Evolutionary conservation across 2,797 vertebrate genomes (phyloP), one percentile per base, ranked within the genome.

Genomic region (Telmatherina bonti): DNA sequence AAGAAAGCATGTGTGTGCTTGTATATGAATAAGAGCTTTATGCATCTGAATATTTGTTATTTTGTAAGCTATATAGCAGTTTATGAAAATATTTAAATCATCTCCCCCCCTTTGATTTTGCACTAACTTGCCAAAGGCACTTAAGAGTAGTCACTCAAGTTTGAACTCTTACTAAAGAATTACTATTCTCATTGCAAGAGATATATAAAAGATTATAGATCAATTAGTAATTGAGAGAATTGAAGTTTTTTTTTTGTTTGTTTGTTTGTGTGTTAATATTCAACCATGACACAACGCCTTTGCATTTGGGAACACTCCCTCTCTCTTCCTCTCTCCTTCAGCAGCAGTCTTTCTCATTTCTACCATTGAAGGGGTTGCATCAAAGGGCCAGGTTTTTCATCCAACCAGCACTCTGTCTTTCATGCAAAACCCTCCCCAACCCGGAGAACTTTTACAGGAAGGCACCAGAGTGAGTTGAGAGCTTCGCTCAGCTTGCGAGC

Each of bases 321-420:
- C 88, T 47, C 63, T 38, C 64, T 47, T 89, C 89, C 90, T 92
- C 89, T 85, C 87, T 89, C 85, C 83, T 53, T 67, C 72, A 12
- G 20, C 81, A 22, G 69, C 85, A 79, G 88, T 78, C 90, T 93
- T 95, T 95, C 95, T 95, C 93, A 90, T 76, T 91, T 92, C 91
- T 92, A 92, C 93, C 84, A 78, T 81, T 57, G 18, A 60, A 83
- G 78, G 93, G 95, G 94, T 90, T 95, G 95, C 94, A 95, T 95
- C 95, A 95, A 92, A 93, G 90, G 93, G 94, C 92, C 88, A 89
- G 31, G 93, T 94, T 95, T 94, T 94, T 90, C 90, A 91, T 72
- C 93, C 89, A 94, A 94, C 93, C 93, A 85, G 81, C 92, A 84
- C 92, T 94, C 89, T 79, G 77, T 73, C 75, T 76, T 92, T 91